Base-by-base conservation (phyloP, 2,113 vertebrate species). In the Ophthalmolycus amberensis region DNA sequence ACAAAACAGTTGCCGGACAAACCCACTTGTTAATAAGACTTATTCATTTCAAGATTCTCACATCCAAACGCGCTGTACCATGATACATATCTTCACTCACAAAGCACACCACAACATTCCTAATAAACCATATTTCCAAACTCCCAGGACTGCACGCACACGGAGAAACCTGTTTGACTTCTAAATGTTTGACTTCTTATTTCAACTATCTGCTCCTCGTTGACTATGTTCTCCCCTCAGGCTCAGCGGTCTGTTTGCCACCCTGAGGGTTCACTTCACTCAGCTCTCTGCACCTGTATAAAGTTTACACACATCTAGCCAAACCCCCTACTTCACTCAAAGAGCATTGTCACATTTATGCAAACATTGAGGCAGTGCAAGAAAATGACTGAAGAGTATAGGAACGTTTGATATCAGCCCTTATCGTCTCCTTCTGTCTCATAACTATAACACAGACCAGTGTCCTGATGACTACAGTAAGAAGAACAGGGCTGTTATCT, bases 1-100 rank as follows among this genome's bases (percentile, higher is more conserved):
- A 84, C 91, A 88, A 76, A 74, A 75, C 4, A 15, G 75, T 40
- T 38, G 72, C 83, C 85, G 91, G 90, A 91, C 90, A 85, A 79
- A 74, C 40, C 60, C n/a, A 32, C 16, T 37, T 25, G 6, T 60
- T 88, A 67, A 80, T 75, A 16, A 46, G 1, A 14, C 12, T 29
- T 52, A 16, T 2, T 70, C 46, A 75, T 69, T 59, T 83, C 46
- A 56, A 34, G 5, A 81, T 42, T 84, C 10, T 64, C 22, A 58
- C 22, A 29, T 48, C 32, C 12, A 64, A 22, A 85, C 75, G 69
- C 16, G 32, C 9, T 54, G 4, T 10, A 54, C 11, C 56, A 12
- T 6, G 44, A 65, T 69, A 9, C n/a, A 42, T 9, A 71, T n/a
- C 25, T 63, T 73, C n/a, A 71, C 48, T 71, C 27, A 69, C 14